Evolutionary conservation across 2,797 vertebrate species (phyloP).

Genomic region (Cynodonichthys magdalenae): DNA sequence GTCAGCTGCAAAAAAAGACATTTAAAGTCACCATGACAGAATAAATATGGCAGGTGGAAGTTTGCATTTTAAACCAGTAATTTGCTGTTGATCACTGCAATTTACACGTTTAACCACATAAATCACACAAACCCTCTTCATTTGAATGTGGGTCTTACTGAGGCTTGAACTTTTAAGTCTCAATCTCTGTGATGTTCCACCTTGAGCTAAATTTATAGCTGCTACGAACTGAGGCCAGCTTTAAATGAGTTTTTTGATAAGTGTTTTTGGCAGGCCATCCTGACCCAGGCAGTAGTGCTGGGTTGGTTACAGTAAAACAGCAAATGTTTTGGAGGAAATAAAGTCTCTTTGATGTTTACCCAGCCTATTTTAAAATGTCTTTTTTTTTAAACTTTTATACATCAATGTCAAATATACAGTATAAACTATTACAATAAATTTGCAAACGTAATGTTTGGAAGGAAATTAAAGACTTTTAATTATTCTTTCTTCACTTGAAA

Average conservation of each 20-base stretch:
- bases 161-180: not conserved
- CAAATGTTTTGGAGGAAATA: not conserved
- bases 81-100: not conserved
- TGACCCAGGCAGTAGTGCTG: not conserved
- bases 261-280: not conserved
- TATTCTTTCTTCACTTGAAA: not conserved
- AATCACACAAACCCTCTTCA: not conserved
- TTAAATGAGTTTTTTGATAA: not conserved
- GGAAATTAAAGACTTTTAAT: not conserved
- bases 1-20: no score
- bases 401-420: not conserved
- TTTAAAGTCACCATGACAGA: not conserved
- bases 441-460: not conserved
- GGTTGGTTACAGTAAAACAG: no score
- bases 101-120: not conserved
- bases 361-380: not conserved
- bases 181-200: not conserved
- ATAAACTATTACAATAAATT: not conserved
- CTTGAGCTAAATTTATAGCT: not conserved
- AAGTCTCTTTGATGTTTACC: not conserved
- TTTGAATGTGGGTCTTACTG: not conserved
- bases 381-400: not conserved
- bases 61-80: not conserved
- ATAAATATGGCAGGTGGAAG: no score
- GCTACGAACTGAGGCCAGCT: not conserved